Evolutionary conservation across 2,888 invertebrate genomes (phyloP), one percentile per base, ranked within the genome.

Genomic region (Lasioglossum oenotherae): DNA sequence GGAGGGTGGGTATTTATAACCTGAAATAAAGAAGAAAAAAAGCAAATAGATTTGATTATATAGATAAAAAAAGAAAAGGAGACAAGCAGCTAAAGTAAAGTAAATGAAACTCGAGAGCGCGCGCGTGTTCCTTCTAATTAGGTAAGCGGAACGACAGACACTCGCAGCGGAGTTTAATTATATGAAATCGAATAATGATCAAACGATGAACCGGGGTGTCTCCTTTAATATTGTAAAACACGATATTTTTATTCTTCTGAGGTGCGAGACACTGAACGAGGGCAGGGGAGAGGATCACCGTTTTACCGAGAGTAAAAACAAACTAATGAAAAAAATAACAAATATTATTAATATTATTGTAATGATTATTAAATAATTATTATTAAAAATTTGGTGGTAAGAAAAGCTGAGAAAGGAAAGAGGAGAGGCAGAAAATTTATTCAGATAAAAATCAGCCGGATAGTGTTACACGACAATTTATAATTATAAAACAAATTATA

Each of bases 231-330:
- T 91, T 91, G 92, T 92, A 91, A 92, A 92, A 91, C 92, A 85
- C 92, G 92, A 93, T 94, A 94, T 93, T 94, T 94, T 94, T 94
- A 92, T 94, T 94, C 94, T 92, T 92, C 92, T 92, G 93, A 93
- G 92, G 91, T 92, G 92, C 90, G 92, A 92, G 91, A 93, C 90
- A 91, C 91, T 91, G 38, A 92, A 92, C 88, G 90, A 91, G 87
- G 92, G 91, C 84, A 80, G 85, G 81, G 80, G 80, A 86, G 90
- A 92, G 87, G 89, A 90, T 92, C 38, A 93, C 92, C 89, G 91
- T 91, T 90, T 64, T 89, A 90, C 91, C 69, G 88, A 88, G 90
- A 91, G 41, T 92, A 92, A 92, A 82, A 88, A 83, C 88, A 84
- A 88, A 83, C 88, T 92, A 92, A 92, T 57, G 57, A 57, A 92